Evolutionary conservation across 1,140 invertebrate genomes (phyloP), one percentile per base, ranked within the genome.

Genomic region (Neotoxoptera formosana): DNA sequence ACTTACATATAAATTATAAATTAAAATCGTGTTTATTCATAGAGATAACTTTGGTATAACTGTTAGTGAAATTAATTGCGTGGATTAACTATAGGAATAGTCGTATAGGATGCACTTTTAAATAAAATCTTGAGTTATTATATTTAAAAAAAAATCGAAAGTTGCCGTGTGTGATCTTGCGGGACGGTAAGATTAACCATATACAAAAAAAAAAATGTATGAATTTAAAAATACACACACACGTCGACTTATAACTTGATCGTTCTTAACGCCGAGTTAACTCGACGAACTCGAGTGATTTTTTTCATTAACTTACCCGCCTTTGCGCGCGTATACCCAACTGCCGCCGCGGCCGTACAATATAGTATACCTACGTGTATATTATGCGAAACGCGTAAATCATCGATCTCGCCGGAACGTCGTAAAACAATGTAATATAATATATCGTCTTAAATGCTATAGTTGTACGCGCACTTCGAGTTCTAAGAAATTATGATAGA

Each of bases 401-500:
- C 83, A 84, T 36, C 9, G 36, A 47, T 47, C 45, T 30, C 30
- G 30, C 60, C 60, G 60, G 60, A 76, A 76, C 45, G 30, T 47
- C 41, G 84, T 86, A 86, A 47, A 86, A 86, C 84, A 86, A 86
- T 86, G 45, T 86, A 86, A 86, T 45, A 86, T 86, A 86, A 86
- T 45, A 86, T 86, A 86, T 84, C n/a, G 36, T 83, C 21, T 83
- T 83, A 84, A 76, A 76, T 30, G n/a, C 60, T 76, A n/a, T n/a
- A 76, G 60, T 84, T 41, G 41, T 84, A 84, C 83, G 60, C 41
- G 23, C 23, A 45, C 25, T 47, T 45, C 23, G 25, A 86, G 14
- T 86, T 86, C 84, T 86, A 47, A 86, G 84, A 86, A 86, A 76
- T 76, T 14, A n/a, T 14, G 60, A 76, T 76, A 76, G 60, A 76